Evolutionary conservation across 2,113 vertebrate species (phyloP).

Genomic region (Cynopterus brachyotis): DNA sequence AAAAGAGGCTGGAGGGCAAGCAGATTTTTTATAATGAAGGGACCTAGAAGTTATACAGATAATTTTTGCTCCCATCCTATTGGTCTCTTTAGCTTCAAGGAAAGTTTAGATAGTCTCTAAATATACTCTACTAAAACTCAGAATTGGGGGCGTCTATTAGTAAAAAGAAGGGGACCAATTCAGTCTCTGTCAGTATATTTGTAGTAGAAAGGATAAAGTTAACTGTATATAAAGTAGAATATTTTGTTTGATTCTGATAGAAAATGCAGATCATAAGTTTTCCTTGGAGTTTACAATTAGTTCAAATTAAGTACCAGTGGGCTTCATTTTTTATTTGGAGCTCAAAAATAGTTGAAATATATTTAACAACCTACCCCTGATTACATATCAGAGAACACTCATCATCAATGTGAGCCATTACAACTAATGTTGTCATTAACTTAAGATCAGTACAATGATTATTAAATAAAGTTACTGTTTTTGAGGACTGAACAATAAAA

Average conservation of each 20-base stretch:
- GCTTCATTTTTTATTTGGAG: background rate
- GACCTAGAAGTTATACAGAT: background rate
- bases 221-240: background rate
- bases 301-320: background rate
- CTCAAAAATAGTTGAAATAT: conserved; percentile 29
- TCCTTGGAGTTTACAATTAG: conserved; percentile 13
- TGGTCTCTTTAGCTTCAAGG: background rate
- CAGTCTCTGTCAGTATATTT: background rate
- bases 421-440: background rate
- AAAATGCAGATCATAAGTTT: background rate
- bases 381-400: background rate
- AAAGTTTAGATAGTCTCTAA: background rate
- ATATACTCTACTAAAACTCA: background rate
- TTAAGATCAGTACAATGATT: background rate
- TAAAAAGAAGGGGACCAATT: background rate
- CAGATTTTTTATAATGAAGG: background rate
- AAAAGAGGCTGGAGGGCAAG: background rate
- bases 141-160: background rate
- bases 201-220: background rate
- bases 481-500: background rate
- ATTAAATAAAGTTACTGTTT: background rate
- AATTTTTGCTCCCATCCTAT: background rate
- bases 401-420: background rate
- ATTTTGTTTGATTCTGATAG: background rate
- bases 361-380: background rate